Conservation (phyloP, 2,888 invertebrate species). For the Rotaria macrura region DNA sequence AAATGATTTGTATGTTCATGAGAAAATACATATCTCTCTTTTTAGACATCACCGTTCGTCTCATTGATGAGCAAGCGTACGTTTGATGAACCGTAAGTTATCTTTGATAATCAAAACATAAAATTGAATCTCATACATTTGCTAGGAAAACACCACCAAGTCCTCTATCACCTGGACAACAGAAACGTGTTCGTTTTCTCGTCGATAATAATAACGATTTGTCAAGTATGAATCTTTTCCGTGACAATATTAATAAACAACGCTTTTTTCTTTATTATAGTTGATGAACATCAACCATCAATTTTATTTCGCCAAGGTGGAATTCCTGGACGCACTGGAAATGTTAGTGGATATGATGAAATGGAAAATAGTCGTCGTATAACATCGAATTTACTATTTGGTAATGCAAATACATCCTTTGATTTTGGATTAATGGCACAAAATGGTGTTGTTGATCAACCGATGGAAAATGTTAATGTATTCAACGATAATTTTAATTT, state of each 20-base stretch:
- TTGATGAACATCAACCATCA: neutral
- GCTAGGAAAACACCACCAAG: neutral
- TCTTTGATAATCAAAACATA: neutral
- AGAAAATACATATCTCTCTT: neutral
- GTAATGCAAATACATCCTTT: neutral
- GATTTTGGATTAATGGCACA: neutral
- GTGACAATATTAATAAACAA: too few species aligned
- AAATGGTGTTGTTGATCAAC: neutral
- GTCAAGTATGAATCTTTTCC: neutral
- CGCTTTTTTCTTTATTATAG: neutral
- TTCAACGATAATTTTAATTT: neutral
- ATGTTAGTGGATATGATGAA: neutral
- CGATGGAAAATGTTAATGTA: neutral
- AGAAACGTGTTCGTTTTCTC: conserved; percentile 9
- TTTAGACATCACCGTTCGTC: neutral
- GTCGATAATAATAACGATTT: neutral
- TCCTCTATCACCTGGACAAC: neutral
- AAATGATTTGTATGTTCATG: neutral
- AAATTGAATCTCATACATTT: neutral
- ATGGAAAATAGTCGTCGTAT: neutral
- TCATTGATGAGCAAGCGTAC: neutral
- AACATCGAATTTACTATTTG: neutral
- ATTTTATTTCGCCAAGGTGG: neutral
- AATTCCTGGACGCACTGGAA: neutral
- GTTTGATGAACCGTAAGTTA: neutral